phyloP scores from a whole-genome alignment of 2,113 vertebrate species.

The Hemiscyllium ocellatum region DNA sequence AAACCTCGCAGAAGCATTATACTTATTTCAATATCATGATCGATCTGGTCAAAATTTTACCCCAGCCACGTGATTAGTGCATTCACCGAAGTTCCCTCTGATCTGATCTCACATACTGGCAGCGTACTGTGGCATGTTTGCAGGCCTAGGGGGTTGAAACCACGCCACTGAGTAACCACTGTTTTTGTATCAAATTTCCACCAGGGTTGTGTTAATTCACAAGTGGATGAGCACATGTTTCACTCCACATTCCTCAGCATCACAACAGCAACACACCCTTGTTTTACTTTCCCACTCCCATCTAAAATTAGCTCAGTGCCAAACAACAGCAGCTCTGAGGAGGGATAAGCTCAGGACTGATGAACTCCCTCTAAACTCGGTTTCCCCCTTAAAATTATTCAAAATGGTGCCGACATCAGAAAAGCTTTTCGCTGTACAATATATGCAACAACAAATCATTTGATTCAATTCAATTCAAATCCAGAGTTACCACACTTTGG shows the following conservation, averaged over 20 bases:
- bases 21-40: neutral
- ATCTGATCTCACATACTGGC: too few relatives aligned
- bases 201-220: neutral
- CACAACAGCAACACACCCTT: neutral
- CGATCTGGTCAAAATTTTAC: neutral
- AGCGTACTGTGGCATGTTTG: neutral
- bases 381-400: too few relatives aligned
- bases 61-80: neutral
- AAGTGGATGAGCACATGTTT: neutral
- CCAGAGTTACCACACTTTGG: conserved; percentile 47
- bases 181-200: neutral
- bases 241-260: neutral
- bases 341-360: neutral
- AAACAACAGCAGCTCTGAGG: neutral
- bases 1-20: neutral
- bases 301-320: neutral
- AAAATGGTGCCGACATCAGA: too few relatives aligned
- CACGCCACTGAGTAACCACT: neutral
- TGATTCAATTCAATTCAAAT: neutral
- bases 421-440: too few relatives aligned
- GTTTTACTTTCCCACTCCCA: too few relatives aligned
- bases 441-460: too few relatives aligned
- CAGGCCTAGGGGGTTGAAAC: neutral
- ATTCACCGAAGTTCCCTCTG: neutral
- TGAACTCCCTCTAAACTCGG: too few relatives aligned